phyloP scores from a whole-genome alignment of 2,888 invertebrate genomes.

The Microctonus aethiopoides region DNA sequence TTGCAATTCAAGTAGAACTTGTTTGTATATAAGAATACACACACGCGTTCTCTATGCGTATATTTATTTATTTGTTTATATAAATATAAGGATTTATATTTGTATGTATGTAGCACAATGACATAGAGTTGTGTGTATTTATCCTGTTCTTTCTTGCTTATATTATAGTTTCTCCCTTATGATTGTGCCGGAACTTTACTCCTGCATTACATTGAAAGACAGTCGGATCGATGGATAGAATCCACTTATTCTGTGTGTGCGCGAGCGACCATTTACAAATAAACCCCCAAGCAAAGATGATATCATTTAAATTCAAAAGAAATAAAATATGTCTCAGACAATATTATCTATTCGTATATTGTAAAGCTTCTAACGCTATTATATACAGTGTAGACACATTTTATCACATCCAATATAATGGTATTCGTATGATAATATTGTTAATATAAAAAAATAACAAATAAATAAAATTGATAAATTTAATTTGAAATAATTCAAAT shows the following conservation, averaged over 20 bases:
- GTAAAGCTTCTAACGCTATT: not conserved
- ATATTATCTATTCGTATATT: not conserved
- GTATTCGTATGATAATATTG: not conserved
- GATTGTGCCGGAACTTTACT: not conserved
- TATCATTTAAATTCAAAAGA: not conserved
- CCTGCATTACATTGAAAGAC: slow-evolving; percentile 1
- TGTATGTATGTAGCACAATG: no score
- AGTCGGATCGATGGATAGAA: slow-evolving; percentile 8
- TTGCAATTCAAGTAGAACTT: not conserved
- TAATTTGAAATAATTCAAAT: not conserved
- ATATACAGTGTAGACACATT: not conserved
- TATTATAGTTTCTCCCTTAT: not conserved
- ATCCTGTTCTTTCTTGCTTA: not conserved
- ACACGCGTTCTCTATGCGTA: not conserved
- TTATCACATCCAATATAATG: not conserved
- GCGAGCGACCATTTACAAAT: not conserved
- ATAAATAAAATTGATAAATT: not conserved
- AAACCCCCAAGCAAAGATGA: not conserved
- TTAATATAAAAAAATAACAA: not conserved
- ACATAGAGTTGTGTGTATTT: no score
- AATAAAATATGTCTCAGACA: not conserved
- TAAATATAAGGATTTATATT: not conserved
- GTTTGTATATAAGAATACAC: not conserved
- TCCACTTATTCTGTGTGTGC: not conserved
- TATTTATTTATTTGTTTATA: no score